A percentile compares a stretch with the other conserved stretches of the same genome.
Conservation (phyloP, 1,140 invertebrate species). For the Frieseomelitta varia region DNA sequence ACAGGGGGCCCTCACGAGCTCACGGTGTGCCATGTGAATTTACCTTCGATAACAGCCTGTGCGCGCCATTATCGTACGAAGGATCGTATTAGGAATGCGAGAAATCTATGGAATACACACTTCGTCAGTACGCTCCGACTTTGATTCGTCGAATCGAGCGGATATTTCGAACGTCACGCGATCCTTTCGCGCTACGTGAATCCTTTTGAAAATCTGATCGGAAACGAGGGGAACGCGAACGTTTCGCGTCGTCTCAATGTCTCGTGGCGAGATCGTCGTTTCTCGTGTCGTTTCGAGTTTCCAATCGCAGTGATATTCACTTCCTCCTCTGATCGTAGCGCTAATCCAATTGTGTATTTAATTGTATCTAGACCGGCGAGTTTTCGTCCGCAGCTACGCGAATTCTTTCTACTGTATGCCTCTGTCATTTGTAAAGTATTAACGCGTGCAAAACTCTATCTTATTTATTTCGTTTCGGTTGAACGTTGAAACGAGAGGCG, state of each 20-base stretch:
- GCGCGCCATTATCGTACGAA: not conserved
- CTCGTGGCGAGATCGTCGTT: not conserved
- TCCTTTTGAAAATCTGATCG: not conserved
- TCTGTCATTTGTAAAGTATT: conserved; percentile 31
- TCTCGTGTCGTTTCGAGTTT: conserved; percentile 2
- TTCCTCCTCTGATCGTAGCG: conserved; percentile 58
- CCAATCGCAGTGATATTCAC: conserved; percentile 53
- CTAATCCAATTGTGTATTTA: conserved; percentile 60
- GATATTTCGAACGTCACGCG: not conserved
- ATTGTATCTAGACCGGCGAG: conserved; percentile 52
- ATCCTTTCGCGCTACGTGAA: not conserved
- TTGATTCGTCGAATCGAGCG: conserved; percentile 24
- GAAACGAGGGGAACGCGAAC: not conserved
- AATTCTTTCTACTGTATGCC: too few species aligned
- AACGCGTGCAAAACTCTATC: conserved; percentile 13
- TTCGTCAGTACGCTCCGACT: not conserved
- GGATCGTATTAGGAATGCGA: too few species aligned
- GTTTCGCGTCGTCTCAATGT: not conserved
- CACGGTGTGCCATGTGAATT: conserved; percentile 32
- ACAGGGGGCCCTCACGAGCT: not conserved
- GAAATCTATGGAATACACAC: not conserved
- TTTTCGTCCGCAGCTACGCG: not conserved
- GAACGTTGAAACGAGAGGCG: conserved; percentile 15
- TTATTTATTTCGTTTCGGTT: conserved; percentile 44
- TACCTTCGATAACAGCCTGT: not conserved